phyloP scores from a whole-genome alignment of 2,113 vertebrate species.

The Pandion haliaetus region DNA sequence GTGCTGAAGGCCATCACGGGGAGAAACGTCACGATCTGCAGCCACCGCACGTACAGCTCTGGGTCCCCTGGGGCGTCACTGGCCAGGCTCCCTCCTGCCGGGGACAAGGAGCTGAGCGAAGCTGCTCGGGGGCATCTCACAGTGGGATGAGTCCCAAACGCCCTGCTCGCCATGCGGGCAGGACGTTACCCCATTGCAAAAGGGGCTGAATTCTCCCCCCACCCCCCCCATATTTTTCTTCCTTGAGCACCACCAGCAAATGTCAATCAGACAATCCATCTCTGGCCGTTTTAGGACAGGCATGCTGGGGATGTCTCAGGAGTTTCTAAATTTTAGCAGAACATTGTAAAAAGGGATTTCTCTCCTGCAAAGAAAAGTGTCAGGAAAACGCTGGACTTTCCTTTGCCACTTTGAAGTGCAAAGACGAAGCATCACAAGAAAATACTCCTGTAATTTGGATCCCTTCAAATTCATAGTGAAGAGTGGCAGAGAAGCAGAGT shows the following conservation, averaged over 20 bases:
- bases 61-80: conserved; percentile 69
- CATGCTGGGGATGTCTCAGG: neutral
- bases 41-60: conserved; percentile 89
- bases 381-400: neutral
- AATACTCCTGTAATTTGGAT: no score
- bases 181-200: neutral
- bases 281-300: neutral
- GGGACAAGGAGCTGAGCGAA: neutral
- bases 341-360: neutral
- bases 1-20: conserved; percentile 87
- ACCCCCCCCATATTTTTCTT: neutral
- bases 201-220: neutral
- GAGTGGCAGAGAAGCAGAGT: neutral
- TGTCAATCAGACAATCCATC: neutral
- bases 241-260: neutral
- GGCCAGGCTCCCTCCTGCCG: conserved; percentile 80
- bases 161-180: accelerated
- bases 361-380: neutral
- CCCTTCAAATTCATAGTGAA: neutral
- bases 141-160: accelerated
- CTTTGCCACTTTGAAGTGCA: neutral
- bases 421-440: accelerated
- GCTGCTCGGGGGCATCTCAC: accelerated
- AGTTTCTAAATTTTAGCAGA: neutral
- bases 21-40: conserved; percentile 86